phyloP scores from a whole-genome alignment of 2,797 vertebrate species.

The Diplodus puntazzo region DNA sequence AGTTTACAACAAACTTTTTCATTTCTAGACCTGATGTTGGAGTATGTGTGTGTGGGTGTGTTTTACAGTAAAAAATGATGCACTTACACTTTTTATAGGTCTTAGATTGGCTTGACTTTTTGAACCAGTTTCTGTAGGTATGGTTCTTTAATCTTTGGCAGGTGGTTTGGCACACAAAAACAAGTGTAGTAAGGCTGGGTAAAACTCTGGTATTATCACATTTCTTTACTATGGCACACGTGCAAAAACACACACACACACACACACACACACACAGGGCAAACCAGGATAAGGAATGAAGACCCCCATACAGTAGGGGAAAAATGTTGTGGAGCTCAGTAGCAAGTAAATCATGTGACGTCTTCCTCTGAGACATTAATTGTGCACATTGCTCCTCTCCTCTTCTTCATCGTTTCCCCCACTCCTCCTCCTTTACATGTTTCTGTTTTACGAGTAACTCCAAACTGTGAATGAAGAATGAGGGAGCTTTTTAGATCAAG shows the following conservation, averaged over 20 bases:
- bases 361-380: conserved; percentile 51
- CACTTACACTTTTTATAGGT: neutral
- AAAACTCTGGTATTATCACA: conserved; percentile 32
- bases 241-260: conserved; percentile 4
- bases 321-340: conserved; percentile 63
- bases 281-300: conserved; percentile 71
- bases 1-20: conserved; percentile 64
- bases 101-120: neutral
- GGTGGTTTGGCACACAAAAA: conserved; percentile 13
- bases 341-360: conserved; percentile 56
- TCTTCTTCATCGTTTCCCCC: conserved; percentile 51
- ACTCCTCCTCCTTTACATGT: conserved; percentile 15
- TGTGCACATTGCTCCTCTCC: conserved; percentile 47
- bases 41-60: conserved; percentile 20
- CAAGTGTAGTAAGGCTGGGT: conserved; percentile 12
- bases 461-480: conserved; percentile 73
- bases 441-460: conserved; percentile 56
- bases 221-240: conserved; percentile 32
- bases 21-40: conserved; percentile 61
- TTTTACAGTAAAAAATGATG: neutral
- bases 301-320: conserved; percentile 35
- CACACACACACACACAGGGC: conserved; percentile 38
- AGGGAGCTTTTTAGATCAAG: conserved; percentile 6
- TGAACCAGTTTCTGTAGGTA: conserved; percentile 1
- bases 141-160: conserved; percentile 67